Evolutionary conservation across 2,113 vertebrate species (phyloP), one percentile per base, ranked within the genome.

Genomic region (Paracanthobrama guichenoti): DNA sequence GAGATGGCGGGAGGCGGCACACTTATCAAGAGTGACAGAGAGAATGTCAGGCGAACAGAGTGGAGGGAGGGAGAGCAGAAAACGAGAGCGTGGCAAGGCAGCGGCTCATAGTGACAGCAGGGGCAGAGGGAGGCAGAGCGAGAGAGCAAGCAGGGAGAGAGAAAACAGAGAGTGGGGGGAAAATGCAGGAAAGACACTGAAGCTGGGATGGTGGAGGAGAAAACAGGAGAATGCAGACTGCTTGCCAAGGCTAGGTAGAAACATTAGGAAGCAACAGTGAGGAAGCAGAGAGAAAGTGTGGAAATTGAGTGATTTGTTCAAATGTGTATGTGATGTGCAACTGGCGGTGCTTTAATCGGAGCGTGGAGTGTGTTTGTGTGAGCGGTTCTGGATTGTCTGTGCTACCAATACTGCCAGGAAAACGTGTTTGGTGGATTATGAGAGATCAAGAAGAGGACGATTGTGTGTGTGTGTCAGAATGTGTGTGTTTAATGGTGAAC

Each of bases 51-150:
- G 69, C 62, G 76, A 84, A 93, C 85, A 71, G 76, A 75, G 88
- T 90, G 86, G 90, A 86, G 87, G 79, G 74, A 85, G 86, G 87
- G 83, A 85, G 53, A 55, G 18, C 85, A 75, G 55, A 76, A 79
- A 62, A 66, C 77, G 82, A 66, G 86, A 85, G 85, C 18, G 74
- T 24, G 39, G 64, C 42, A 35, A 79, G 48, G 74, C 31, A 67
- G 35, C 24, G 35, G 83, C 78, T 84, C 59, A 81, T 64, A 84
- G 86, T 84, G 88, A 81, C 84, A 85, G 82, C 50, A 76, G 88
- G 42, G 84, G 76, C 60, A 71, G 79, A 78, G 75, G 53, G 35
- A 79, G 64, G 48, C 24, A 78, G 78, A 72, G 42, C 24, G 73
- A 44, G 69, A 62, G 76, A 90, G 89, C 57, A 55, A 79, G 81